Base-by-base conservation (phyloP, 2,797 vertebrate genomes). In the Poecile montanus region DNA sequence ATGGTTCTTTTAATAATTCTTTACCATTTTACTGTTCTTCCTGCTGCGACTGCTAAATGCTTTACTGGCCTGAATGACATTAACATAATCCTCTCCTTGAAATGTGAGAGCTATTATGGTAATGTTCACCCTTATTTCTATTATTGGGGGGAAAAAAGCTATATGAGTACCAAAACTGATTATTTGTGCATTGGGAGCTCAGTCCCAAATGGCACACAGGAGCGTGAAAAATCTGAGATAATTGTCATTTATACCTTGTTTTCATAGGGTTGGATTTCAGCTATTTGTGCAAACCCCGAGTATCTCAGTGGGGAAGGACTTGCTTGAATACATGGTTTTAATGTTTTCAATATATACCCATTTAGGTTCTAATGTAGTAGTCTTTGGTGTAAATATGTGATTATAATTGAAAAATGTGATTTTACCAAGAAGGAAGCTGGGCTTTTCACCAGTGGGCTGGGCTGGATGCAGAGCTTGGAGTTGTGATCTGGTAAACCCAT, bases 21-120 rank as follows among this genome's bases (percentile, higher is more conserved):
- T 91, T 67, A 79, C 74, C 42, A 25, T 91, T 92, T 93, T 91
- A 65, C 20, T 82, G 53, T 93, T 94, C 67, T 78, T 91, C 74
- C 83, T 91, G 88, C 90, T 94, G 91, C 1, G 94, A 45, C 30
- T 80, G 72, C 66, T 79, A 89, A 93, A 79, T 89, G 84, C 72
- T 92, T 85, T 74, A 63, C 76, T 87, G 91, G 67, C 65, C 75
- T 92, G 75, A 92, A 78, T 18, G 42, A 47, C 45, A 62, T 77
- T 80, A 95, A 77, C 65, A 58, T 90, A 79, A 58, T 60, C 62
- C 56, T 40, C 72, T 70, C 85, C 71, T 81, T 84, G 62, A 83
- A 92, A 75, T 62, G 34, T 19, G 66, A 87, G 65, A 61, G 53
- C 50, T 92, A 3, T 85, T 89, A 63, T 58, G 61, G 21, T 38